Percentiles rank a stretch among this genome's conserved stretches.
Evolutionary conservation across 64 coral and sea anemone genomes (phyloP).

Genomic region (Montipora sp.): DNA sequence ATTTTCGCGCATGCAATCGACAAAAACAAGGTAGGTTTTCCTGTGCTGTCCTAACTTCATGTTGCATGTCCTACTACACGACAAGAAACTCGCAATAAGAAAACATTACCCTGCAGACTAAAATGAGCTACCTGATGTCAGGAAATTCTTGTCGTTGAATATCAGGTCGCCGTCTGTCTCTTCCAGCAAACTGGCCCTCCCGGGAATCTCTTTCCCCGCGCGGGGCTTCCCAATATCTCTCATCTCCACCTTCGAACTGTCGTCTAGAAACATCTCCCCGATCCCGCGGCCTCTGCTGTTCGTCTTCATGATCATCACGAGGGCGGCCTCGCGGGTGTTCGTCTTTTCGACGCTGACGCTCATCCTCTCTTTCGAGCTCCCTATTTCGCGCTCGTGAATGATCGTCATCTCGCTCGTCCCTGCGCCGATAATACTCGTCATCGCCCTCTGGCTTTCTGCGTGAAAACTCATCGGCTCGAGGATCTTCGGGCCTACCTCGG

Average conservation of each 20-base stretch:
- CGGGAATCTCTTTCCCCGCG: conserved; percentile 17
- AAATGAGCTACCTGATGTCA: not conserved
- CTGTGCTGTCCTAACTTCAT: too few species aligned
- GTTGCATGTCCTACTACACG: too few species aligned
- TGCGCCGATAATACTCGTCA: conserved; percentile 32
- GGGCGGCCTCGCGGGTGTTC: conserved; percentile 33
- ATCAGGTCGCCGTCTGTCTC: conserved; percentile 14
- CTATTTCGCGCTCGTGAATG: conserved; percentile 24
- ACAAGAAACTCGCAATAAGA: too few species aligned
- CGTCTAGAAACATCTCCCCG: conserved; percentile 36
- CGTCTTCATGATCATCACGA: conserved; percentile 7
- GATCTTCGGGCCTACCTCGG: conserved; percentile 17
- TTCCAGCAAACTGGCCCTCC: not conserved
- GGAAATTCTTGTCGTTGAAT: conserved; percentile 1
- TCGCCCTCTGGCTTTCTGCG: conserved; percentile 33
- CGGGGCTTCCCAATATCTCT: conserved; percentile 25
- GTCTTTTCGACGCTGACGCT: conserved; percentile 33
- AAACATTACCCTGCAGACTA: not conserved
- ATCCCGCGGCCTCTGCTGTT: conserved; percentile 22
- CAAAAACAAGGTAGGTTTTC: too few species aligned
- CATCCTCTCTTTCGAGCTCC: conserved; percentile 37
- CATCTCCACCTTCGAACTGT: conserved; percentile 25
- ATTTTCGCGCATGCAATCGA: too few species aligned
- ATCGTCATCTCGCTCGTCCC: conserved; percentile 57
- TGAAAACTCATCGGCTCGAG: conserved; percentile 36